Base-by-base conservation (phyloP, 2,888 invertebrate species). In the Drosophila pullipes region DNA sequence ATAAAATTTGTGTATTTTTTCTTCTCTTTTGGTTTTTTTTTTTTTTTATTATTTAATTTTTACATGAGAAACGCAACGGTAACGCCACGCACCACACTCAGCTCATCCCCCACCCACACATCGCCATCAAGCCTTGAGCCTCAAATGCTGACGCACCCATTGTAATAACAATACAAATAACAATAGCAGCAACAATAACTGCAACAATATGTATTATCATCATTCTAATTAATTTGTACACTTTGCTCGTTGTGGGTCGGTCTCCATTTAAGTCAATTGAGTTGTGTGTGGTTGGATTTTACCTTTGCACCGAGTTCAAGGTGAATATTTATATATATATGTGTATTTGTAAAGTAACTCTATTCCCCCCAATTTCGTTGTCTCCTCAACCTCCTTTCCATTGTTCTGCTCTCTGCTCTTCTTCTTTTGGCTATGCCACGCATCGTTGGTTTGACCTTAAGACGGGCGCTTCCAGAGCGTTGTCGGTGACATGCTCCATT, bases 181-280 rank as follows among this genome's bases (percentile, higher is more conserved):
- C 47, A 47, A 47, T 7, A 25, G 22, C 16, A 2, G 25, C 64
- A 60, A 55, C 52, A 67, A 30, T 33, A 69, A 74, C 37, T 75
- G 76, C 76, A 72, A 59, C 49, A 75, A 71, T 62, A 58, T 67
- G 44, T 39, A 54, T 50, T 62, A 73, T 62, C 66, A 76, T 71
- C 60, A 76, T 76, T 79, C 71, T 69, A 85, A 85, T 81, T 85
- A 85, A 83, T 84, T 82, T 76, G 76, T 72, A 58, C 60, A 44
- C 62, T 76, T 47, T 65, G 53, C 49, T 25, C 47, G 47, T 4
- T 47, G 47, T 25, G 47, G 47, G 13, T 9, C 25, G 16, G 53
- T 30, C 60, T 31, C 9, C 59, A 30, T 57, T 55, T 60, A 35
- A 49, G 41, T 78, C 75, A 66, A 72, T 78, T 78, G 65, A 61